Conservation (phyloP, 2,113 vertebrate genomes). For the Elachura formosa region DNA sequence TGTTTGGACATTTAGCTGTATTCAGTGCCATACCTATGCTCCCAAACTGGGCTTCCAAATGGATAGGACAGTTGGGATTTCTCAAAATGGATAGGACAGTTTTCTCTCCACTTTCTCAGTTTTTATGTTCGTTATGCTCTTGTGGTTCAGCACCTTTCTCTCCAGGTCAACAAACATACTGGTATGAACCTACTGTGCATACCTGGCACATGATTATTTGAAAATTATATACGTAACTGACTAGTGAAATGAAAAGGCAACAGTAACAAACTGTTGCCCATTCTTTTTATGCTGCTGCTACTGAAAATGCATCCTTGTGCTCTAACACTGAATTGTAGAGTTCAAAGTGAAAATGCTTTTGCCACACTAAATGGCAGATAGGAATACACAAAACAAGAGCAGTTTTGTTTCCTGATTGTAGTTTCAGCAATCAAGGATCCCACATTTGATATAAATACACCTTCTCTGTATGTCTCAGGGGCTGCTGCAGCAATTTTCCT, state of each 20-base stretch:
- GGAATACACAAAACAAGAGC: background rate
- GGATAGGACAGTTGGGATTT: background rate
- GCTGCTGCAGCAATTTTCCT: background rate
- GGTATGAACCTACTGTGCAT: background rate
- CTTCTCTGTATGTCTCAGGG: background rate
- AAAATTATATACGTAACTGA: background rate
- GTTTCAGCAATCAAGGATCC: background rate
- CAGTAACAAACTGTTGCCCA: background rate
- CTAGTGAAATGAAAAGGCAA: background rate
- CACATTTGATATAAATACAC: background rate
- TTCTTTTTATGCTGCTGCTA: background rate
- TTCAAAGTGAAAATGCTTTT: background rate
- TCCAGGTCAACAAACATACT: background rate
- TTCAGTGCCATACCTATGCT: background rate
- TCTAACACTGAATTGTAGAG: background rate
- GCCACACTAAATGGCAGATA: background rate
- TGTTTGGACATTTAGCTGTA: background rate
- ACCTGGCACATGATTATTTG: background rate
- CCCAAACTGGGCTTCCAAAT: background rate
- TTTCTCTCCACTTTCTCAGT: background rate
- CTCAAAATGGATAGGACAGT: background rate
- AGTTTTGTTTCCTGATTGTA: background rate
- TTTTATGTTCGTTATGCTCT: background rate
- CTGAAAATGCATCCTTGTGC: background rate
- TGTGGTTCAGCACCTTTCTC: background rate